A percentile compares a stretch with the other conserved stretches of the same genome.
phyloP scores from a whole-genome alignment of 2,797 vertebrate species.

The Notamacropus eugenii region DNA sequence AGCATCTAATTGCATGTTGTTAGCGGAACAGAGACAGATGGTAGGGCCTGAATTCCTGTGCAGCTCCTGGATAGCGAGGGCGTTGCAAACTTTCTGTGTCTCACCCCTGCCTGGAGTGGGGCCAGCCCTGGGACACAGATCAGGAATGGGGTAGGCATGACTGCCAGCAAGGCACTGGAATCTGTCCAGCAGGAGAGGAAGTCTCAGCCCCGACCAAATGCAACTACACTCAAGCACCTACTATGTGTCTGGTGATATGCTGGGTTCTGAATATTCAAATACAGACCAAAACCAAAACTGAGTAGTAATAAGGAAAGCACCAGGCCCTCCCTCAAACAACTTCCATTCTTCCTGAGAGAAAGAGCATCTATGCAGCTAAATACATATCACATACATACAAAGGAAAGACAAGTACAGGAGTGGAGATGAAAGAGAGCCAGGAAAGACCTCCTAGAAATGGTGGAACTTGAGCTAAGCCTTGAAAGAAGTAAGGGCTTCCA shows the following conservation, averaged over 20 bases:
- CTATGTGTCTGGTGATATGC: background rate
- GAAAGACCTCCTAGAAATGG: background rate
- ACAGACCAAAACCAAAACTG: background rate
- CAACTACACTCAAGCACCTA: no score
- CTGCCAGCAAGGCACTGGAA: no score
- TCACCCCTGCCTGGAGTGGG: background rate
- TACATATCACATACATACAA: background rate
- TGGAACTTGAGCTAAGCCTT: background rate
- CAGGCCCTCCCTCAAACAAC: background rate
- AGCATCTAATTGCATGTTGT: slow-evolving; percentile 53
- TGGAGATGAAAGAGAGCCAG: no score
- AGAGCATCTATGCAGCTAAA: background rate
- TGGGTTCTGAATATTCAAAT: background rate
- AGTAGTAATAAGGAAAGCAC: background rate
- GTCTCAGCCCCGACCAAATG: no score
- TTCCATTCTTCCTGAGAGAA: background rate
- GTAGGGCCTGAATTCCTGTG: slow-evolving; percentile 19
- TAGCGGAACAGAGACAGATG: slow-evolving; percentile 66
- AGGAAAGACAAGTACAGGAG: background rate
- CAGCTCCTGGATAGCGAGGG: rapidly evolving
- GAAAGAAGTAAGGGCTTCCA: no score
- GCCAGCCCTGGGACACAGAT: background rate
- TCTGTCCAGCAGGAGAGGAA: background rate
- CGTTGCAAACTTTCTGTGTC: rapidly evolving
- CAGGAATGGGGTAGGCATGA: no score